Evolutionary conservation across 2,888 invertebrate genomes (phyloP).

Genomic region (Xestia c-nigrum): DNA sequence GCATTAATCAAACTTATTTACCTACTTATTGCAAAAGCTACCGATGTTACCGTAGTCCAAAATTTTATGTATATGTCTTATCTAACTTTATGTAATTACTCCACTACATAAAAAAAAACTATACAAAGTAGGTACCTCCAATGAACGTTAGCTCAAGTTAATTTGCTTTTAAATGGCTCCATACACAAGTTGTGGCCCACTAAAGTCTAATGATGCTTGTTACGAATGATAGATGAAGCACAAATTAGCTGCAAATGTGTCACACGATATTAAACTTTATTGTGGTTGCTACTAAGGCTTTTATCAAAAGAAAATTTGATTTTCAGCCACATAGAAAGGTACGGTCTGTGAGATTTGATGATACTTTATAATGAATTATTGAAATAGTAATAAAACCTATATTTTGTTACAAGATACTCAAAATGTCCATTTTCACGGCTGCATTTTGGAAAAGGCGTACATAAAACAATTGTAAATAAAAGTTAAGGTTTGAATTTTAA

Average conservation of each 20-base stretch:
- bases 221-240: slow-evolving; percentile 80
- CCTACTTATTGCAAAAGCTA: background rate
- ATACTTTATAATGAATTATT: background rate
- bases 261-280: slow-evolving; percentile 52
- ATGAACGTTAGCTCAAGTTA: slow-evolving; percentile 65
- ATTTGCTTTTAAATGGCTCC: slow-evolving; percentile 72
- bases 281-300: background rate
- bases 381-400: background rate
- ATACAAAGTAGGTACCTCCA: slow-evolving; percentile 2
- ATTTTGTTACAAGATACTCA: background rate
- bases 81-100: background rate
- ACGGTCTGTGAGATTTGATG: background rate
- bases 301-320: background rate
- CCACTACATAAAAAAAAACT: slow-evolving; percentile 25
- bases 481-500: background rate
- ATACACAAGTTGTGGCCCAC: slow-evolving; percentile 72
- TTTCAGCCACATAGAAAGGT: background rate
- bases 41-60: background rate
- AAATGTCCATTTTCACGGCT: background rate
- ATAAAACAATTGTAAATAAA: background rate
- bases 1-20: background rate
- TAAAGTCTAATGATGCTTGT: slow-evolving; percentile 76
- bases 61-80: background rate
- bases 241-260: slow-evolving; percentile 67
- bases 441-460: background rate